A percentile compares a stretch with the other conserved stretches of the same genome.
Conservation (phyloP, 2,888 invertebrate species). For the Papilio elwesi region DNA sequence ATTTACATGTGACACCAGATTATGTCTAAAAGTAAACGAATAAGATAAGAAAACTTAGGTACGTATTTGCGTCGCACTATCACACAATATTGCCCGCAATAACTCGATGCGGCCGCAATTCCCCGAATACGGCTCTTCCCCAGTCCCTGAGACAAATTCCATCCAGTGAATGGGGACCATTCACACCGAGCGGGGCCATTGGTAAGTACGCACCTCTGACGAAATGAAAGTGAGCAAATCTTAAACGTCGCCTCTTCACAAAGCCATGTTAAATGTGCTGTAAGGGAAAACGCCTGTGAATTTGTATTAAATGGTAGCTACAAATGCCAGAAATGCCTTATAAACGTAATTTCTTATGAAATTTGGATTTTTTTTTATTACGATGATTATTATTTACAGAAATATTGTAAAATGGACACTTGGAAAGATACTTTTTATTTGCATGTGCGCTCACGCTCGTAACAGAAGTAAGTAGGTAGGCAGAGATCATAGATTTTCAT, state of each 20-base stretch:
- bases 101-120: conserved; percentile 31
- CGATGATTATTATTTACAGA: no score
- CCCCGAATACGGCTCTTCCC: conserved; percentile 19
- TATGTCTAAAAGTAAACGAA: not conserved
- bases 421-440: no score
- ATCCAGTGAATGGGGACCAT: conserved; percentile 28
- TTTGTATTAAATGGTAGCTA: not conserved
- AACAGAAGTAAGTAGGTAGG: no score
- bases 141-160: conserved; percentile 31
- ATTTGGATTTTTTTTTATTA: not conserved
- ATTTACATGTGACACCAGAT: not conserved
- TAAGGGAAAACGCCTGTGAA: not conserved
- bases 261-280: conserved; percentile 1
- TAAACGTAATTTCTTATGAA: not conserved
- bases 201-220: conserved; percentile 14
- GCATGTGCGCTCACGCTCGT: no score
- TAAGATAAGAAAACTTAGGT: conserved; percentile 8
- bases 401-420: no score
- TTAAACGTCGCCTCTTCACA: conserved; percentile 1
- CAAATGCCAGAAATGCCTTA: not conserved
- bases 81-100: conserved; percentile 30
- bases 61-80: conserved; percentile 11
- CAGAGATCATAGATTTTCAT: no score
- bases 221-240: conserved; percentile 31
- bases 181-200: conserved; percentile 12